Base-by-base conservation (phyloP, 2,888 invertebrate species). In the Anthrax anthrax region DNA sequence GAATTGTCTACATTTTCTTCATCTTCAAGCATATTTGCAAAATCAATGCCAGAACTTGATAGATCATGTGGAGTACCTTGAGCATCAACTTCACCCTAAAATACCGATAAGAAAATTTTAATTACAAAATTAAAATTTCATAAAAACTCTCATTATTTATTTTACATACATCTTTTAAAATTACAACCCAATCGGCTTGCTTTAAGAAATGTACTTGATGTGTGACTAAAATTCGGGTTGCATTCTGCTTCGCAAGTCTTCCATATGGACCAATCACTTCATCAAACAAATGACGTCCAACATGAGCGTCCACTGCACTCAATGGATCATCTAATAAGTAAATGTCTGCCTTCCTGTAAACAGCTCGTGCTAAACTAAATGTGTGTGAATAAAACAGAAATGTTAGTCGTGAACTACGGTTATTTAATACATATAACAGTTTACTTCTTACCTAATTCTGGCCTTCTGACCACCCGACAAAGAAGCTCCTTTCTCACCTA, bases 301-400 rank as follows among this genome's bases (percentile, higher is more conserved):
- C 84, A 48, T 77, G 76, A 1, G 80, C 72, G 60, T 85, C 85
- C 0, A 84, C 84, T 13, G 84, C 83, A 44, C 80, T 80, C 23
- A 84, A 63, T 1, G 84, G 84, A 65, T 85, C 84, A 58, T 85
- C 84, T 39, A 85, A 61, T 4, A 85, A 63, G 59, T 82, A 84
- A 52, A 84, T 75, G 60, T 82, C 80, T 1, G 81, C 77, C 47
- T 80, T 70, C 51, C 74, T 69, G 54, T 56, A 56, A 32, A 55
- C 42, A 16, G 55, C 52, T 34, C 56, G 47, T 10, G 56, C 56
- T 32, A 57, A 50, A 51, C 55, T 56, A 12, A 29, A 50, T 38
- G 39, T 14, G 18, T n/a, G n/a, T n/a, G n/a, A n/a, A n/a, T n/a
- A n/a, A n/a, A n/a, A n/a, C n/a, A 29, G 12, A 29, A 9, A 29